Base-by-base conservation (phyloP, 2,888 invertebrate species). In the Kryphioiulus occultus region DNA sequence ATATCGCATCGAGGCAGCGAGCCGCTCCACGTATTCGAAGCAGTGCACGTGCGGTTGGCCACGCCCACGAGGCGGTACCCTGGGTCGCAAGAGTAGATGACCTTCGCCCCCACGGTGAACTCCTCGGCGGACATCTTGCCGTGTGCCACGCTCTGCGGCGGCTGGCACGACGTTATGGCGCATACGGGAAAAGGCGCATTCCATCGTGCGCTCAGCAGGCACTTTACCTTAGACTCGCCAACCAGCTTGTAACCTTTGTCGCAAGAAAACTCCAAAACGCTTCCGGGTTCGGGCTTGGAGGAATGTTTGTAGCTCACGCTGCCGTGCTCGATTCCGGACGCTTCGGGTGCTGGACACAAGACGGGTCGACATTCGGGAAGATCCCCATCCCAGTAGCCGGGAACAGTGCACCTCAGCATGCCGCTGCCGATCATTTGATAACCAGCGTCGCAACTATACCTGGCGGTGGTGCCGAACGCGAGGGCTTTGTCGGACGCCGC, bases 191-290 rank as follows among this genome's bases (percentile, higher is more conserved):
- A 78, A 7, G 85, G 68, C 19, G 89, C 90, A 12, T 82, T 87
- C 90, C 90, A 90, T 30, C 86, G 35, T 0, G 89, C 90, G 86
- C 89, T 87, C 5, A 88, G 86, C 15, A 90, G 89, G 89, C 92
- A 92, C 12, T 88, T 90, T 32, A 91, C 88, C 17, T 85, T 87
- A 15, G 88, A 35, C n/a, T 89, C 88, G 30, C 92, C 91, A 22
- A 88, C 87, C 47, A 92, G 88, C 47, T 90, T 89, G 89, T 91
- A 92, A 2, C 92, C 92, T 12, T 89, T 88, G 15, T 89, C 87
- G 88, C 92, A 92, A 7, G 78, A 83, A 87, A 90, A 91, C 59
- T 89, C 87, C 5, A 89, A 88, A 17, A 88, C 88, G 17, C 35
- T 39, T n/a, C 86, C 86, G 3, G 86, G 86, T 32, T 86, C 26